Evolutionary conservation across 2,113 vertebrate genomes (phyloP).

Genomic region (Noctilio leporinus): DNA sequence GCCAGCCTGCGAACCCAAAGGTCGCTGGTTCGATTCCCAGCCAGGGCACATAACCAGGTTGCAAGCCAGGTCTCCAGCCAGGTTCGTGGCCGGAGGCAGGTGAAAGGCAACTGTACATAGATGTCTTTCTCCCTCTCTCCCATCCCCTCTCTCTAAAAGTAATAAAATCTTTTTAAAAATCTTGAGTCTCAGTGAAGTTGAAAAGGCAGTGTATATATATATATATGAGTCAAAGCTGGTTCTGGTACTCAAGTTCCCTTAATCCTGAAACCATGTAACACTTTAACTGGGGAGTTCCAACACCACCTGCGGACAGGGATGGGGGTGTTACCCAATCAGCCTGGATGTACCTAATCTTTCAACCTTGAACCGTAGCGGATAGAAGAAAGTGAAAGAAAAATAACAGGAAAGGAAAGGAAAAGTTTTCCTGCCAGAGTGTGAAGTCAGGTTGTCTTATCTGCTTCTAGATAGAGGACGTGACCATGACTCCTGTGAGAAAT

Average conservation of each 20-base stretch:
- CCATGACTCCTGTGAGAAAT: conserved; percentile 22
- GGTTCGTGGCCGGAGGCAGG: no score
- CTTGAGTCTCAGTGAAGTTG: not conserved
- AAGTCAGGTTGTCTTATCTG: not conserved
- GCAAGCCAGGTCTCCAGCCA: no score
- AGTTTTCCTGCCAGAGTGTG: not conserved
- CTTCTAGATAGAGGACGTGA: not conserved
- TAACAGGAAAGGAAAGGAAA: rapidly evolving
- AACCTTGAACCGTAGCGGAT: not conserved
- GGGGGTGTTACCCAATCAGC: not conserved
- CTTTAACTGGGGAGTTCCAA: not conserved
- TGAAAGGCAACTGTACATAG: no score
- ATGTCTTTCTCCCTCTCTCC: no score
- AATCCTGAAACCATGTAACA: not conserved
- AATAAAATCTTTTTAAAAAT: no score
- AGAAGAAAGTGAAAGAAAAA: not conserved
- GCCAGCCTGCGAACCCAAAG: no score
- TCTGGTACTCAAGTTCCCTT: not conserved
- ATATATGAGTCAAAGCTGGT: not conserved
- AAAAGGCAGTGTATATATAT: not conserved
- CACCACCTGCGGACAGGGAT: not conserved
- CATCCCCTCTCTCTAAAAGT: no score
- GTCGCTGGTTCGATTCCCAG: no score
- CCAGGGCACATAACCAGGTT: no score
- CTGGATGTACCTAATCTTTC: not conserved